Base-by-base conservation (phyloP, 2,888 invertebrate species). In the Ectemnius lituratus region DNA sequence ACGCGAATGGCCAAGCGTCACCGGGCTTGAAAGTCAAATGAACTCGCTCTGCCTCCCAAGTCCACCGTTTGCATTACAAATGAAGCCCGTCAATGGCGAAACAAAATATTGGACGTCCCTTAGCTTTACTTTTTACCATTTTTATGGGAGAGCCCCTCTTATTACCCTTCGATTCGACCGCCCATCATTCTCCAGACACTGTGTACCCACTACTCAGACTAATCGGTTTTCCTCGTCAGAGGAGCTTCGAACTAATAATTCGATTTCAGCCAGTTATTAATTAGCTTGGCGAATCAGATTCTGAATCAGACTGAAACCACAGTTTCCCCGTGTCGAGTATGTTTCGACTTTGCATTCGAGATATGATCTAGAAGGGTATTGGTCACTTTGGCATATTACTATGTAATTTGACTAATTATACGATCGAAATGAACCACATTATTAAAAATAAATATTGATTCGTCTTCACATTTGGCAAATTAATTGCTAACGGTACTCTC, bases 221-320 rank as follows among this genome's bases (percentile, higher is more conserved):
- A n/a, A 52, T 20, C 45, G 14, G 52, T 28, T 47, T 49, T 72
- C 23, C 56, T 18, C 11, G 57, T n/a, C 28, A 27, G 45, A 18
- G 6, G 46, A 63, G 27, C 28, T 64, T 46, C n/a, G 4, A 14
- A 20, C 16, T 20, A 62, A 11, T 14, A 27, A 18, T 13, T 72
- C 52, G 59, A 63, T 63, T 52, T 52, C 18, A 28, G 5, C 28
- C 27, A 28, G 56, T 46, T 63, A 68, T 72, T 23, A 63, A 64
- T 14, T 27, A 60, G 37, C 52, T 56, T 27, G 20, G 14, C 14
- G 27, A 56, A 16, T 18, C 47, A 46, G 67, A 59, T 63, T 58
- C 52, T 62, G 14, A 46, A 63, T 63, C 63, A 46, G n/a, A 27
- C 13, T 64, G 16, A 18, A 14, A 20, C 45, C 60, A 62, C 52